These are phyloP conservation scores for Acholoe squamosa DNA, from an alignment of 2,888 invertebrate species.

Conservation along the genomic window DNA sequence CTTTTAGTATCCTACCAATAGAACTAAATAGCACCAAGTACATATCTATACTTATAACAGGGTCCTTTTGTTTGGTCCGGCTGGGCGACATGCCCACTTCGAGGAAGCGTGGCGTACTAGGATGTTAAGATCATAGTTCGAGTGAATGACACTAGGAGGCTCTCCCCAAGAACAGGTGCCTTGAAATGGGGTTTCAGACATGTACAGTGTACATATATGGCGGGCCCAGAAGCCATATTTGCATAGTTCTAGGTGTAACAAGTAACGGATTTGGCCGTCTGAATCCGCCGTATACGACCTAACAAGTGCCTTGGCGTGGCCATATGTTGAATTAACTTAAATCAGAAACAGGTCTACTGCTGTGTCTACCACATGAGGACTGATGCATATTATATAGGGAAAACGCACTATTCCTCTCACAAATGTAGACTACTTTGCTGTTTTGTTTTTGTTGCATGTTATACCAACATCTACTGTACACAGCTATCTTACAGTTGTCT, in stretches of 20 bases:
- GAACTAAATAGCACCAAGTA: slow-evolving; percentile 63
- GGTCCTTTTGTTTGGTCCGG: slow-evolving; percentile 58
- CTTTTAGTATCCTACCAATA: slow-evolving; percentile 56
- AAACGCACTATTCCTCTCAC: slow-evolving; percentile 35
- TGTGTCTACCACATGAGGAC: slow-evolving; percentile 40
- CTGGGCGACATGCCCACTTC: slow-evolving; percentile 12
- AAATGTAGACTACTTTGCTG: slow-evolving; percentile 31
- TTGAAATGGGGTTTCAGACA: not conserved
- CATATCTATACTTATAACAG: slow-evolving; percentile 62
- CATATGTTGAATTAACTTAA: slow-evolving; percentile 20
- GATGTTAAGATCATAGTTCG: slow-evolving; percentile 30
- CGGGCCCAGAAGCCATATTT: slow-evolving; percentile 54
- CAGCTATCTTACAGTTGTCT: slow-evolving; percentile 48
- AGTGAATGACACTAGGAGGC: slow-evolving; percentile 33
- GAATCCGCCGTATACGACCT: slow-evolving; percentile 59
- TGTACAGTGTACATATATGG: slow-evolving; percentile 55
- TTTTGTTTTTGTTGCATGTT: slow-evolving; percentile 11
- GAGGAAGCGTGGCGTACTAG: slow-evolving; percentile 42
- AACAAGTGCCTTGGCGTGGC: slow-evolving; percentile 52
- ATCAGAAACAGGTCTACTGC: slow-evolving; percentile 10
- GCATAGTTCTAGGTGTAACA: slow-evolving; percentile 60
- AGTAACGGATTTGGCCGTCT: slow-evolving; percentile 56
- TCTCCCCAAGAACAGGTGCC: not conserved
- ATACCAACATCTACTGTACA: slow-evolving; percentile 60
- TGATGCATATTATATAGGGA: slow-evolving; percentile 36